Conservation (phyloP, 2,113 vertebrate species). For the Tupaia tana region DNA sequence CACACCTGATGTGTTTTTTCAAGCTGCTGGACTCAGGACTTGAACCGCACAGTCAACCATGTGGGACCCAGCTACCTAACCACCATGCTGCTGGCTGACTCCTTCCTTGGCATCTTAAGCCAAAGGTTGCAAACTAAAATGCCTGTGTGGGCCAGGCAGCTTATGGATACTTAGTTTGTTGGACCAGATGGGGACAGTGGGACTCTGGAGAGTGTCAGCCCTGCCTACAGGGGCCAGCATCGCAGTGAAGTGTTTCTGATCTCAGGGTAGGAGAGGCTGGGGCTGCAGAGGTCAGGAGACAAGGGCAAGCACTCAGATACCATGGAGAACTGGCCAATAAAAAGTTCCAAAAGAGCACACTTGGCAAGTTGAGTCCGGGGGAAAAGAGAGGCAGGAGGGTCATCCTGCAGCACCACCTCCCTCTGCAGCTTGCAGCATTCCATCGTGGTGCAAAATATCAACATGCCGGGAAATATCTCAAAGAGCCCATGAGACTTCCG, state of each 20-base stretch:
- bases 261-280: neutral
- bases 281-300: neutral
- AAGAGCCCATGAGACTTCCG: neutral
- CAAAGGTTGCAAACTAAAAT: neutral
- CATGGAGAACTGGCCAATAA: neutral
- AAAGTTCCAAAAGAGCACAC: neutral
- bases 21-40: no score
- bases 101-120: neutral
- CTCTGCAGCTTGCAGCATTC: neutral
- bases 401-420: neutral
- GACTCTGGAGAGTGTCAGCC: neutral
- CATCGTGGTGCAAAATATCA: rapidly evolving
- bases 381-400: rapidly evolving
- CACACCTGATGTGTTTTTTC: no score
- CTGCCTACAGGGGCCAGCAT: neutral
- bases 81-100: no score
- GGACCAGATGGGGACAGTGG: neutral
- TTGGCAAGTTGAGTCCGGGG: neutral
- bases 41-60: no score
- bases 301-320: neutral
- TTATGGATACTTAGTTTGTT: neutral
- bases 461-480: neutral
- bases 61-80: no score
- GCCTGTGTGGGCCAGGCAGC: neutral
- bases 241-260: neutral